Conservation (phyloP, 2,113 vertebrate genomes). For the Limnothrissa miodon region DNA sequence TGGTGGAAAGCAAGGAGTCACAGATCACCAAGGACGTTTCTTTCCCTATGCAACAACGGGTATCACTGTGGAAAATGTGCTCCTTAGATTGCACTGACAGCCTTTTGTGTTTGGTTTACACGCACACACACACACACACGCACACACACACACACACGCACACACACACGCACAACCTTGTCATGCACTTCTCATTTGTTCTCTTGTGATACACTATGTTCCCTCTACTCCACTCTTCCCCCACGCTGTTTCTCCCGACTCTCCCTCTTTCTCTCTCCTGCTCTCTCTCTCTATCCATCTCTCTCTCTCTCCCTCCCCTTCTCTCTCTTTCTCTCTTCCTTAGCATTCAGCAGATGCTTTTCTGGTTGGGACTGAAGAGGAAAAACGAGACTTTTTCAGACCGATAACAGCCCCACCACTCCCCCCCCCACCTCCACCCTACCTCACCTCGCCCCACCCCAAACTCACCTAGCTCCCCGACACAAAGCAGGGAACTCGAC, state of each 20-base stretch:
- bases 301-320: slow-evolving; percentile 36
- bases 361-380: slow-evolving; percentile 1
- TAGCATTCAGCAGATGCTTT: slow-evolving; percentile 43
- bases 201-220: not conserved
- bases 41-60: not conserved
- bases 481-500: not conserved
- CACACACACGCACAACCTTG: slow-evolving; percentile 1
- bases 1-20: not conserved
- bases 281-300: too few species aligned
- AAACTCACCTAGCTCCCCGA: not conserved
- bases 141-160: not conserved
- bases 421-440: too few species aligned
- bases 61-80: not conserved
- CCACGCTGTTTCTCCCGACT: slow-evolving; percentile 24
- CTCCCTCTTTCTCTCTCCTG: slow-evolving; percentile 15
- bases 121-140: not conserved
- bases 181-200: not conserved
- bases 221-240: not conserved
- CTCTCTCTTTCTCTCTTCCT: not conserved
- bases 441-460: too few species aligned
- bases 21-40: not conserved
- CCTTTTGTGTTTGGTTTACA: not conserved
- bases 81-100: not conserved
- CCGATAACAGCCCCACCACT: not conserved
- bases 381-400: slow-evolving; percentile 38